A percentile compares a stretch with the other conserved stretches of the same genome.
These are phyloP conservation scores for Camponotus floridanus DNA, from an alignment of 1,140 invertebrate genomes.

Conservation along the genomic window DNA sequence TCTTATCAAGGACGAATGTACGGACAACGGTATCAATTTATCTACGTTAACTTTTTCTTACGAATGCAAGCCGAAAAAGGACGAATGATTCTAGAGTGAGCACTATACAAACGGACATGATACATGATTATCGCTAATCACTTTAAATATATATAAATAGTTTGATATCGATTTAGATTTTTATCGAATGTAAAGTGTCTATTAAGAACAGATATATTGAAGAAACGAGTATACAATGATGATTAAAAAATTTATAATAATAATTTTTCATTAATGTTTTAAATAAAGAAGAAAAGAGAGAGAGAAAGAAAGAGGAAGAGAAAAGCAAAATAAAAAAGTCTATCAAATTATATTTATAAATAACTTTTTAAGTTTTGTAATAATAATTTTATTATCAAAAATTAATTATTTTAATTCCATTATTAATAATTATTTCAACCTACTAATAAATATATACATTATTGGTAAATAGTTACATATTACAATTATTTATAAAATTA, in stretches of 20 bases:
- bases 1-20: slow-evolving; percentile 75
- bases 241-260: neutral
- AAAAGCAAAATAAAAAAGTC: too few species aligned
- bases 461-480: too few species aligned
- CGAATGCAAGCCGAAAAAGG: slow-evolving; percentile 1
- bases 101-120: slow-evolving; percentile 12
- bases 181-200: neutral
- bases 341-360: too few species aligned
- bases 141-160: slow-evolving; percentile 34
- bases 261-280: neutral
- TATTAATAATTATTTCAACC: too few species aligned
- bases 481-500: too few species aligned
- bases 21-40: slow-evolving; percentile 61
- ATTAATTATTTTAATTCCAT: neutral
- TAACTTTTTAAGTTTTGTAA: neutral
- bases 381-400: neutral
- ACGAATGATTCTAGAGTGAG: neutral
- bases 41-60: slow-evolving; percentile 49
- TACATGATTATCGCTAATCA: slow-evolving; percentile 32
- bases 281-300: too few species aligned
- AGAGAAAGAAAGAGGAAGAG: too few species aligned
- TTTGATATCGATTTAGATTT: neutral
- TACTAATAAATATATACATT: neutral
- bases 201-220: neutral
- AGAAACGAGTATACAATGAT: neutral